Evolutionary conservation across 1,140 invertebrate species (phyloP).

Genomic region (Ruditapes philippinarum): DNA sequence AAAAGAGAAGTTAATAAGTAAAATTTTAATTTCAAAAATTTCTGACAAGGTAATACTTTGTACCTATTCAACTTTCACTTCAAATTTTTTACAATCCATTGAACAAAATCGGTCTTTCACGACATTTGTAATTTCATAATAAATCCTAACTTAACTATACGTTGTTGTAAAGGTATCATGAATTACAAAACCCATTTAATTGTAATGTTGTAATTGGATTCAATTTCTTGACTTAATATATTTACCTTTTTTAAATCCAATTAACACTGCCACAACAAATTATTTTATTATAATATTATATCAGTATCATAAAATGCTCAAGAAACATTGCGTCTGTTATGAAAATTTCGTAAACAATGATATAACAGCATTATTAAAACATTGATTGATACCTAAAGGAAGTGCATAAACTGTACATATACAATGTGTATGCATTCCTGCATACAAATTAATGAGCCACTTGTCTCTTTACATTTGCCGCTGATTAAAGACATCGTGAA

Average conservation of each 20-base stretch:
- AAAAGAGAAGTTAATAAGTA: slow-evolving; percentile 9
- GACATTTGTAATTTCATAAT: slow-evolving; percentile 19
- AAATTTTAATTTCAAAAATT: slow-evolving; percentile 11
- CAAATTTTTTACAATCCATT: neutral
- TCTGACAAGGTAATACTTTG: neutral
- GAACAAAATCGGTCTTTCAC: slow-evolving; percentile 11
- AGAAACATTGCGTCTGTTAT: neutral
- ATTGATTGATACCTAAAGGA: slow-evolving; percentile 14
- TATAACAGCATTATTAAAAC: neutral
- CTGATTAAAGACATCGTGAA: slow-evolving; percentile 7
- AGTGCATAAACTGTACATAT: neutral
- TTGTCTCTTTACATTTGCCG: neutral
- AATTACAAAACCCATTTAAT: too few species aligned
- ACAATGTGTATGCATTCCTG: neutral
- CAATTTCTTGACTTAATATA: neutral
- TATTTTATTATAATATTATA: too few species aligned
- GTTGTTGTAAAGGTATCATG: neutral
- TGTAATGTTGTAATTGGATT: neutral
- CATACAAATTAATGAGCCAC: neutral
- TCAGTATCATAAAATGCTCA: neutral
- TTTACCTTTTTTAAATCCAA: neutral
- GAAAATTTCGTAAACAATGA: neutral
- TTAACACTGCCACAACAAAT: neutral
- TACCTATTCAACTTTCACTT: neutral
- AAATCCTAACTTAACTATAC: neutral